Conservation (phyloP, 2,113 vertebrate genomes). For the Etia nguti region DNA sequence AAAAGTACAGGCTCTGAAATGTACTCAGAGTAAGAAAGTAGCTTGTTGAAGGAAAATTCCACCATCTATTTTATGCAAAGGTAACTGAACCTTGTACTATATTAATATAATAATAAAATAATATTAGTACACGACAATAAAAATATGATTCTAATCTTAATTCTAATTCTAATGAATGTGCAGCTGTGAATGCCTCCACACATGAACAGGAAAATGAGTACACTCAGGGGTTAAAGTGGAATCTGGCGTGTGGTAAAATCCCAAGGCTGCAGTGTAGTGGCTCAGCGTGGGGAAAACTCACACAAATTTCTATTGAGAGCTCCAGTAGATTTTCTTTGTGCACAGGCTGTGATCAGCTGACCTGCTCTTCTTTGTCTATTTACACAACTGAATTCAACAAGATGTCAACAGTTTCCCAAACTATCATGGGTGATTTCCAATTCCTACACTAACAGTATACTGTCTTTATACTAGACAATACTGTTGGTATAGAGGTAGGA, state of each 20-base stretch:
- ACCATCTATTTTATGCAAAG: neutral
- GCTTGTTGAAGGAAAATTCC: neutral
- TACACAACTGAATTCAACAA: neutral
- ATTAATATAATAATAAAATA: rapidly evolving
- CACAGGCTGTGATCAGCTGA: too few relatives aligned
- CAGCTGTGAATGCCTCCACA: neutral
- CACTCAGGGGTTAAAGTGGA: neutral
- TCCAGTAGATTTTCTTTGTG: too few relatives aligned
- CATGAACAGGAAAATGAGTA: neutral
- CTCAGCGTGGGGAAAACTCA: too few relatives aligned
- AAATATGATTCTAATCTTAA: neutral
- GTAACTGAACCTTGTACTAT: neutral
- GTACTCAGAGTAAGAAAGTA: neutral
- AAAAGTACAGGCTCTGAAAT: neutral
- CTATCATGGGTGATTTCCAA: neutral
- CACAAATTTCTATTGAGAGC: too few relatives aligned
- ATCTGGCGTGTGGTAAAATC: neutral
- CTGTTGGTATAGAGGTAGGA: neutral
- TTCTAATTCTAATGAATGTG: neutral
- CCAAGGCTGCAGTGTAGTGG: neutral
- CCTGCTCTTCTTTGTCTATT: too few relatives aligned
- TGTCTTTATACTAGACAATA: neutral
- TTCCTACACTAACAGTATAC: rapidly evolving
- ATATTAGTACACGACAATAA: neutral
- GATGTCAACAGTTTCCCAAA: rapidly evolving